Percentiles rank a stretch among this genome's conserved stretches.
Conservation (phyloP, 2,113 vertebrate species). For the Arvicanthis niloticus region DNA sequence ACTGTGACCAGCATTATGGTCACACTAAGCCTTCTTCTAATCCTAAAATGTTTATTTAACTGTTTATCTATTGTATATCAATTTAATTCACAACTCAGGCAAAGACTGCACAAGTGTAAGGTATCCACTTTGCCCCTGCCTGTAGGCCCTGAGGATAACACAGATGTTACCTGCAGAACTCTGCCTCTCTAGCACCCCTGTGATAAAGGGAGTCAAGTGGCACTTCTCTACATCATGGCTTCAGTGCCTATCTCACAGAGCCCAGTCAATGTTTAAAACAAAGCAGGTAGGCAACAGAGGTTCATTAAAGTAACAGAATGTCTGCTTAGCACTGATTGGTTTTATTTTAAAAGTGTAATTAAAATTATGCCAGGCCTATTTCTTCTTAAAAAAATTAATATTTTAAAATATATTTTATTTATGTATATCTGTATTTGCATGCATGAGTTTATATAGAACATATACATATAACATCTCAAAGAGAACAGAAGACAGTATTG, state of each 20-base stretch:
- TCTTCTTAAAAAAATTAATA: not conserved
- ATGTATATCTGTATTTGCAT: not conserved
- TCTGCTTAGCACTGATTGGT: not conserved
- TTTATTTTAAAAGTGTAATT: slow-evolving; percentile 39
- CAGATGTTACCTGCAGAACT: not conserved
- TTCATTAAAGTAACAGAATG: not conserved
- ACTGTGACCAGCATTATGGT: not conserved
- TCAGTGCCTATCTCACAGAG: not conserved
- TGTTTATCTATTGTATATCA: not conserved
- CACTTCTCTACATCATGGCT: not conserved
- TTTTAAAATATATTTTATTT: not conserved
- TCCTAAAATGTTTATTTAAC: not conserved
- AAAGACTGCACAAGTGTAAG: not conserved
- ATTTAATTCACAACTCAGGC: not conserved
- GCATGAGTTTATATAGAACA: not conserved
- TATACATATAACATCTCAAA: not conserved
- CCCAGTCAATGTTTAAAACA: not conserved
- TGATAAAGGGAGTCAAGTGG: not conserved
- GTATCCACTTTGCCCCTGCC: not conserved
- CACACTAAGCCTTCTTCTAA: not conserved
- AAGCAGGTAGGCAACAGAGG: not conserved
- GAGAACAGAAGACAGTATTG: not conserved
- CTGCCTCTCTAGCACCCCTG: not conserved
- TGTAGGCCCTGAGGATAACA: not conserved
- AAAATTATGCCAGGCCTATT: slow-evolving; percentile 1